A percentile compares a stretch with the other conserved stretches of the same genome.
phyloP scores from a whole-genome alignment of 2,797 vertebrate species.

The Poeciliopsis paucimaculata region DNA sequence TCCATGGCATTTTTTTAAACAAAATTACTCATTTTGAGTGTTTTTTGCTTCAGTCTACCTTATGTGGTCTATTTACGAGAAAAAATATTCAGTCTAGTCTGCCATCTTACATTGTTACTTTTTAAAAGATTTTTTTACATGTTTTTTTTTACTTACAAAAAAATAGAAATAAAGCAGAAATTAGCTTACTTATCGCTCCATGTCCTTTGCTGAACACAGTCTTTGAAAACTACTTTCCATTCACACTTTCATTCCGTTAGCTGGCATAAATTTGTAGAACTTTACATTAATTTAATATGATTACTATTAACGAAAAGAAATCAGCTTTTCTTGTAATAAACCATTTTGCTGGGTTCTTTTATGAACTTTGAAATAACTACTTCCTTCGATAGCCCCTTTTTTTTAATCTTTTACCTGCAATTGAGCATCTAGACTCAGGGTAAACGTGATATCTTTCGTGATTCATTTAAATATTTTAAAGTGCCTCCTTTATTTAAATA shows the following conservation, averaged over 20 bases:
- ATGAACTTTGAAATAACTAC: neutral
- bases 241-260: neutral
- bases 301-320: neutral
- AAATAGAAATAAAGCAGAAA: neutral
- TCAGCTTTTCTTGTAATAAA: neutral
- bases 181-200: neutral
- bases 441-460: constrained; percentile 26
- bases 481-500: constrained; percentile 8
- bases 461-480: neutral
- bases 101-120: constrained; percentile 2
- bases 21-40: neutral
- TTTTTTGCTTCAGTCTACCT: neutral
- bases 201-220: neutral
- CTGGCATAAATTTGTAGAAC: neutral
- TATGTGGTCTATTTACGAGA: neutral
- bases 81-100: neutral
- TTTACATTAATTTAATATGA: neutral
- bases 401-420: neutral
- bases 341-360: neutral
- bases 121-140: neutral
- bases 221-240: neutral
- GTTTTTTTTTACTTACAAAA: neutral
- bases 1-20: constrained; percentile 4
- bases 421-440: constrained; percentile 59
- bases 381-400: neutral